These are phyloP conservation scores for Sinohyriopsis cumingii DNA, from an alignment of 2,888 invertebrate species.

Conservation along the genomic window DNA sequence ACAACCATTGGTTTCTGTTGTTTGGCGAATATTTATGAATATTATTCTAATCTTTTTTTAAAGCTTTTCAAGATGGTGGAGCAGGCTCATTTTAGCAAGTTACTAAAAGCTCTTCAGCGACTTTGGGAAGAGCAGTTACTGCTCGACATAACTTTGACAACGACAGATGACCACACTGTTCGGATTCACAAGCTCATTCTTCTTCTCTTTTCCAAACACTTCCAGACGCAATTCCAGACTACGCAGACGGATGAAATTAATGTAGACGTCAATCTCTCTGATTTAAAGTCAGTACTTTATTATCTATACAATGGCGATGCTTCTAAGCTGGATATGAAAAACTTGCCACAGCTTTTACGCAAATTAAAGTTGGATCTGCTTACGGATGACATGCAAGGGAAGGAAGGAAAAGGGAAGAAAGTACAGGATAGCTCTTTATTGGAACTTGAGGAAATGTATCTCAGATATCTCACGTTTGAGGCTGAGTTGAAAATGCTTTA, in stretches of 20 bases:
- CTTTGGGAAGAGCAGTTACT: slow-evolving; percentile 17
- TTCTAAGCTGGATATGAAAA: slow-evolving; percentile 2
- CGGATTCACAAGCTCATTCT: slow-evolving; percentile 20
- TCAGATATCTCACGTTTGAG: slow-evolving; percentile 30
- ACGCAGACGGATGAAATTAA: background rate
- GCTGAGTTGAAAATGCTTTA: slow-evolving; percentile 20
- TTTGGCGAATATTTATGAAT: no score
- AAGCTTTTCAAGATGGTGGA: slow-evolving; percentile 8
- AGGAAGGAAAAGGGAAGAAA: slow-evolving; percentile 15
- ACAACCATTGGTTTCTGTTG: no score
- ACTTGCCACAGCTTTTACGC: slow-evolving; percentile 14
- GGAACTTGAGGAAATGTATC: slow-evolving; percentile 22
- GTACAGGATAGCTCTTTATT: slow-evolving; percentile 4
- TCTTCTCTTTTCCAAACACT: slow-evolving; percentile 19
- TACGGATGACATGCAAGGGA: slow-evolving; percentile 12
- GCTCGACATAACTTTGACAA: slow-evolving; percentile 19
- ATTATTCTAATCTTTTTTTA: no score
- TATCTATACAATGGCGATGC: slow-evolving; percentile 28
- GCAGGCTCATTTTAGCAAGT: slow-evolving; percentile 21
- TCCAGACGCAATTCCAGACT: slow-evolving; percentile 3
- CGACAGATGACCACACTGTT: slow-evolving; percentile 8
- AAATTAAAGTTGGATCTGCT: slow-evolving; percentile 21
- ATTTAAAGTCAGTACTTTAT: slow-evolving; percentile 17
- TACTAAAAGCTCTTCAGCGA: slow-evolving; percentile 22
- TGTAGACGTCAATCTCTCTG: slow-evolving; percentile 5